Conservation (phyloP, 2,113 vertebrate species). For the Progne subis region DNA sequence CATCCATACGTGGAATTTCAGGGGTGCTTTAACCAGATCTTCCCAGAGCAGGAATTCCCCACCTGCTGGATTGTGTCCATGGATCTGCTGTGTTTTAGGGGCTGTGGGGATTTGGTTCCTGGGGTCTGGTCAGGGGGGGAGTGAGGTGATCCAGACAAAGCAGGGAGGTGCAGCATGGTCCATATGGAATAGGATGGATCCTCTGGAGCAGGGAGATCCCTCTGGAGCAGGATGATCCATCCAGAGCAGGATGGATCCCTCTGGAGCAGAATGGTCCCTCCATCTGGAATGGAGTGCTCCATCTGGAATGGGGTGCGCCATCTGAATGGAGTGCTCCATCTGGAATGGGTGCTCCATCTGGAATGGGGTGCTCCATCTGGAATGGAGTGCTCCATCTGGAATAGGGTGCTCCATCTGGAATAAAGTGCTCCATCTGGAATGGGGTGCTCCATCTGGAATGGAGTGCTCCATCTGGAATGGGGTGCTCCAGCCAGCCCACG, state of each 20-base stretch:
- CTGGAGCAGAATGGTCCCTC: too few species aligned
- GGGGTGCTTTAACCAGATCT: background rate
- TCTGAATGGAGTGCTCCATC: too few species aligned
- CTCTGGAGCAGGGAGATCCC: background rate
- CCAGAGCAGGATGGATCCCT: too few species aligned
- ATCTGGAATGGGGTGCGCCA: too few species aligned
- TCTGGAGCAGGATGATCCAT: fast-evolving
- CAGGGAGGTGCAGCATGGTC: background rate
- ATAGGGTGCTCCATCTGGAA: too few species aligned
- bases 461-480: fast-evolving
- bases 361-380: too few species aligned
- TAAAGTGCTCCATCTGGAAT: too few species aligned
- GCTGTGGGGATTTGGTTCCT: fast-evolving
- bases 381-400: too few species aligned
- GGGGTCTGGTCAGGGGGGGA: fast-evolving
- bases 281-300: too few species aligned
- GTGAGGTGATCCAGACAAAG: background rate
- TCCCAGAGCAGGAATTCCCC: background rate
- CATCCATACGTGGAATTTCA: fast-evolving
- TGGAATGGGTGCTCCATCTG: too few species aligned
- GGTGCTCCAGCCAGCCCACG: background rate
- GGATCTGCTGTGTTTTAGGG: background rate
- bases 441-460: fast-evolving
- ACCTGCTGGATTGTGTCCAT: background rate
- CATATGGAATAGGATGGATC: background rate